These are phyloP conservation scores for Propithecus perrieri DNA, from an alignment of 2,797 vertebrate genomes.

Conservation along the genomic window DNA sequence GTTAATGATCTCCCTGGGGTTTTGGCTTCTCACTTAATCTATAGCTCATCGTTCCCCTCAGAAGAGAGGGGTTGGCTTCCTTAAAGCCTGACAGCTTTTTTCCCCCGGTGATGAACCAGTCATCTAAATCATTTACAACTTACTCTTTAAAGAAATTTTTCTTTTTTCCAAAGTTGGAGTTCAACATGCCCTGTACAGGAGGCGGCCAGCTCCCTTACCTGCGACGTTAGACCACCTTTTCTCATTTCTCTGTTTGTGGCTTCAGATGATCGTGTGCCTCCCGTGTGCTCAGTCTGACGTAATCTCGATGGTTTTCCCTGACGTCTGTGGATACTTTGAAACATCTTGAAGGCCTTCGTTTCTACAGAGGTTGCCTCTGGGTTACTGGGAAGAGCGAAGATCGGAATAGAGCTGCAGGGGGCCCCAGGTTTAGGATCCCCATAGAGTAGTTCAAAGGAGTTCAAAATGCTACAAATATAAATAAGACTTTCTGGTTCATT, in stretches of 20 bases:
- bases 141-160: slow-evolving; percentile 8
- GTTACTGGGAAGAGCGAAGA: neutral
- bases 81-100: neutral
- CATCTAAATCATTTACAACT: slow-evolving; percentile 33
- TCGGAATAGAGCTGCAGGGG: neutral
- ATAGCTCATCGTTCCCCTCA: neutral
- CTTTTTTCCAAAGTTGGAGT: neutral
- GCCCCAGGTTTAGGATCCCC: neutral
- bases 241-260: neutral
- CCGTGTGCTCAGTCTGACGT: neutral
- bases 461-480: neutral
- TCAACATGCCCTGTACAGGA: neutral
- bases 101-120: neutral
- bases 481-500: neutral
- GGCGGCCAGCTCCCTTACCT: neutral
- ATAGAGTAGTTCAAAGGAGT: neutral
- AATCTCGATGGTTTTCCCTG: neutral
- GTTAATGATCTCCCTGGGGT: slow-evolving; percentile 26
- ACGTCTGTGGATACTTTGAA: slow-evolving; percentile 7
- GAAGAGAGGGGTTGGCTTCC: slow-evolving; percentile 16
- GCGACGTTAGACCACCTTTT: neutral
- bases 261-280: neutral
- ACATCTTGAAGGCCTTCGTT: neutral
- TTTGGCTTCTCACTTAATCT: slow-evolving; percentile 47
- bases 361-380: neutral